phyloP scores from a whole-genome alignment of 2,797 vertebrate species.

The Pseudochirops corinnae region DNA sequence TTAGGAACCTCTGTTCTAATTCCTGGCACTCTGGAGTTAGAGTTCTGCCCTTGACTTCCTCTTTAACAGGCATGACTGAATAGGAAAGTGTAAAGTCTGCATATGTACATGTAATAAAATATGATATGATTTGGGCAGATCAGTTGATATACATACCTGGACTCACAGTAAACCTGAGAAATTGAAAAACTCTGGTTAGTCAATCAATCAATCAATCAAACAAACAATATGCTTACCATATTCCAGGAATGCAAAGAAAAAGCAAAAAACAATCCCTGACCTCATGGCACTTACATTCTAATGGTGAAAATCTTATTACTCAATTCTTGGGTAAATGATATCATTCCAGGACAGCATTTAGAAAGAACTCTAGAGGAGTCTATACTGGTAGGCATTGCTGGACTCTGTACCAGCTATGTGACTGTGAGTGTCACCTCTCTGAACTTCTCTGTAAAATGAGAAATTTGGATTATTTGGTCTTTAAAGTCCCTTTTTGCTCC shows the following conservation, averaged over 20 bases:
- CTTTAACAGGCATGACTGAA: conserved; percentile 20
- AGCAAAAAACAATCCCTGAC: background rate
- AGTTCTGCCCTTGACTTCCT: conserved; percentile 6
- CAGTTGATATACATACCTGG: background rate
- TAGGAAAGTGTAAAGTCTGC: background rate
- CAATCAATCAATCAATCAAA: background rate
- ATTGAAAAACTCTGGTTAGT: background rate
- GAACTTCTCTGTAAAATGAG: background rate
- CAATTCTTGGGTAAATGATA: background rate
- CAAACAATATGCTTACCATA: background rate
- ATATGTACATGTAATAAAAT: background rate
- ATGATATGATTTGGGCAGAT: background rate
- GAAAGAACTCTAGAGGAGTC: background rate
- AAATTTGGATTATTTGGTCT: background rate
- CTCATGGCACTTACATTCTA: background rate
- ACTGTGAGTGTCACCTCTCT: background rate
- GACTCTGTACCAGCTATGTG: background rate
- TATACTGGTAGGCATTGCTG: background rate
- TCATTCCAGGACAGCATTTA: background rate
- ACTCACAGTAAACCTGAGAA: conserved; percentile 1
- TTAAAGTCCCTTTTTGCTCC: background rate
- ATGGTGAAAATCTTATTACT: background rate
- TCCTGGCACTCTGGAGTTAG: background rate
- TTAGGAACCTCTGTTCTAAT: background rate
- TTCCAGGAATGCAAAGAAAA: background rate